Percentiles rank a stretch among this genome's conserved stretches.
Evolutionary conservation across 2,113 vertebrate species (phyloP).

Genomic region (Anoura caudifer): DNA sequence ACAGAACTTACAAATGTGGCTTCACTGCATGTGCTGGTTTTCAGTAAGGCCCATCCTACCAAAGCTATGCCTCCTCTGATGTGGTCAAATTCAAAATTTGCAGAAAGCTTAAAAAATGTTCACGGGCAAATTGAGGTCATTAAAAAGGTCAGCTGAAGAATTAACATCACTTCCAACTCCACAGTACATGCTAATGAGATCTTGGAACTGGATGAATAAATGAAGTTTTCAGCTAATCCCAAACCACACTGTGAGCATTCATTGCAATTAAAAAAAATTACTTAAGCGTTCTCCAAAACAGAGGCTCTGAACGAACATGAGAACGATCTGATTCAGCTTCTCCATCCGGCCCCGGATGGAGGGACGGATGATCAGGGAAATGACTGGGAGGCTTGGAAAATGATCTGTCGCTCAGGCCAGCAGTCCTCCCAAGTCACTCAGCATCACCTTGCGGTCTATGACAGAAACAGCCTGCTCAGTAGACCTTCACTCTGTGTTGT

Average conservation of each 20-base stretch:
- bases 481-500: not conserved
- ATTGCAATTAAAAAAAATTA: constrained; percentile 18
- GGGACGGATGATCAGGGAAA: not conserved
- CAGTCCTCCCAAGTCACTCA: not conserved
- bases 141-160: constrained; percentile 52
- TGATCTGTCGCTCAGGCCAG: not conserved
- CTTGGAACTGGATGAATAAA: constrained; percentile 11
- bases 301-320: not conserved
- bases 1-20: not conserved
- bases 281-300: not conserved
- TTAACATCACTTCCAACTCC: constrained; percentile 40
- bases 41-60: not conserved
- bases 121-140: constrained; percentile 26
- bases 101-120: constrained; percentile 4
- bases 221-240: constrained; percentile 24
- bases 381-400: not conserved
- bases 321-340: not conserved
- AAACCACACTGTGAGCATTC: not conserved
- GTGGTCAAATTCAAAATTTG: constrained; percentile 2
- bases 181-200: constrained; percentile 42
- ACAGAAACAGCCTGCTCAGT: not conserved
- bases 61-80: not conserved
- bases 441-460: too few relatives aligned
- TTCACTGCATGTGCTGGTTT: not conserved
- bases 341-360: not conserved